phyloP scores from a whole-genome alignment of 2,888 invertebrate species.

The Minunthozetes semirufus region DNA sequence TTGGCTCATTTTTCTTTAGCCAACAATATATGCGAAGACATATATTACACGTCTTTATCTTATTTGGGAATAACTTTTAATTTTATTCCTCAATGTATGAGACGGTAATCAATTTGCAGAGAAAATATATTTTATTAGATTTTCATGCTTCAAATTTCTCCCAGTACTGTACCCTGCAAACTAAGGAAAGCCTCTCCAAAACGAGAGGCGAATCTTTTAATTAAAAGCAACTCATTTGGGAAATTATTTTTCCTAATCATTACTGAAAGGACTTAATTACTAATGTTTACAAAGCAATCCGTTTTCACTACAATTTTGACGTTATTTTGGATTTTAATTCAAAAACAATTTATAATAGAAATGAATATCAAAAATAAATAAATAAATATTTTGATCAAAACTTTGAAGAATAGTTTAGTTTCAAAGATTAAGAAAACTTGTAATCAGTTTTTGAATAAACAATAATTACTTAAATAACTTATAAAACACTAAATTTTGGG shows the following conservation, averaged over 20 bases:
- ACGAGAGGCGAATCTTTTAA: not conserved
- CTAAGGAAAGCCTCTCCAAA: not conserved
- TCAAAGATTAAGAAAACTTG: not conserved
- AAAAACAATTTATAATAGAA: not conserved
- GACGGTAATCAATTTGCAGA: too few relatives aligned
- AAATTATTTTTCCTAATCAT: constrained; percentile 11
- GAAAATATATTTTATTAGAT: not conserved
- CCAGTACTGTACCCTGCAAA: not conserved
- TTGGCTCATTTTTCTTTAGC: too few relatives aligned
- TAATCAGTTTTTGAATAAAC: not conserved
- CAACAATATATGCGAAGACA: too few relatives aligned
- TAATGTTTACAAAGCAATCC: constrained; percentile 6
- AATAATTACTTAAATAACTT: not conserved
- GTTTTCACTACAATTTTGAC: not conserved
- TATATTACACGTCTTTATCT: too few relatives aligned
- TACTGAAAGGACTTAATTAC: constrained; percentile 1
- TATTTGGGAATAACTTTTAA: too few relatives aligned
- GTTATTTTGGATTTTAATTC: not conserved
- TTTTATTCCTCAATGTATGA: too few relatives aligned
- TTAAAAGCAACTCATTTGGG: not conserved
- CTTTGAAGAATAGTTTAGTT: not conserved
- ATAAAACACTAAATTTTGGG: not conserved
- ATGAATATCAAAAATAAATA: too few relatives aligned
- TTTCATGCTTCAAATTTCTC: not conserved
- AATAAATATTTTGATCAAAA: not conserved